Evolutionary conservation across 2,113 vertebrate species (phyloP).

Genomic region (Mixornis gularis): DNA sequence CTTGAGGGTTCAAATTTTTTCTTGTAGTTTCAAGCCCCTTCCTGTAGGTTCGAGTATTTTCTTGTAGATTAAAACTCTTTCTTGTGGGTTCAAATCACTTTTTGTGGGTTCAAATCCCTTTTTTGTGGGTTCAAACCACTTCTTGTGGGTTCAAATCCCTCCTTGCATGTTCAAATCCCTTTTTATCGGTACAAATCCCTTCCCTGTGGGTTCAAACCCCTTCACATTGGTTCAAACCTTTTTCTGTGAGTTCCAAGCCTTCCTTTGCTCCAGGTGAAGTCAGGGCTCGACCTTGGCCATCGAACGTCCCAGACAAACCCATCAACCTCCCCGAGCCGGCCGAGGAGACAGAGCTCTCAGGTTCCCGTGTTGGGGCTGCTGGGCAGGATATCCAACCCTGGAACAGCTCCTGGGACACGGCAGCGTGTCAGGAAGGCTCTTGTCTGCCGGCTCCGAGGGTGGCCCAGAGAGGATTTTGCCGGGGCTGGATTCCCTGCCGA

Average conservation of each 20-base stretch:
- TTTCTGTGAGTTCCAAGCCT: neutral
- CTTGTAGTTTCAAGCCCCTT: neutral
- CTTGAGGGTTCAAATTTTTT: neutral
- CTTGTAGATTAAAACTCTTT: neutral
- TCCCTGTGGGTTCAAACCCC: neutral
- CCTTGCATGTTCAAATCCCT: too few species aligned
- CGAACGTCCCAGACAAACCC: neutral
- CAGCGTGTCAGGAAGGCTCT: neutral
- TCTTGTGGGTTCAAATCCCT: neutral
- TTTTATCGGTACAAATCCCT: too few species aligned
- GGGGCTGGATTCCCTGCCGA: neutral
- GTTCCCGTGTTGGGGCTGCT: neutral
- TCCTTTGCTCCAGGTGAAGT: rapidly evolving
- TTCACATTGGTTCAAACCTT: too few species aligned
- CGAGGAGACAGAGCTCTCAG: neutral
- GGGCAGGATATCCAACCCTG: neutral
- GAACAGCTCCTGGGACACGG: neutral
- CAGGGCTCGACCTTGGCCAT: neutral
- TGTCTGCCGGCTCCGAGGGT: neutral
- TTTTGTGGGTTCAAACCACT: neutral
- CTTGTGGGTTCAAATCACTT: rapidly evolving
- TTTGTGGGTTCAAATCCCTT: rapidly evolving
- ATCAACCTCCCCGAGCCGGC: neutral
- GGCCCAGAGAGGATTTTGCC: rapidly evolving
- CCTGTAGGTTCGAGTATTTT: neutral